Conservation (phyloP, 1,140 invertebrate species). For the Anoplolepis gracilipes region DNA sequence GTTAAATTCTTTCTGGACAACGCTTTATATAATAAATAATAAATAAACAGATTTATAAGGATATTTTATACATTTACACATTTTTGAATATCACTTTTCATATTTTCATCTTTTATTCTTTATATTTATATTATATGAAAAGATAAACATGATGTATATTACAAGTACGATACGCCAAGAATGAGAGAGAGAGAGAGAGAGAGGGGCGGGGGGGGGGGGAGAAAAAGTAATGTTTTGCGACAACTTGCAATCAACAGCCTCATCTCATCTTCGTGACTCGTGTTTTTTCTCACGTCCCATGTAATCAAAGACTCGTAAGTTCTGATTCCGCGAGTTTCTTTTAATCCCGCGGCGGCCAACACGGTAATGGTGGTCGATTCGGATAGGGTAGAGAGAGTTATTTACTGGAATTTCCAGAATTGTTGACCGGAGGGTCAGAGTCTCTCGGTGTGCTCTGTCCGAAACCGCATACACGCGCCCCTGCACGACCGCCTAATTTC, state of each 20-base stretch:
- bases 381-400: conserved; percentile 63
- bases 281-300: not conserved
- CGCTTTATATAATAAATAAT: conserved; percentile 15
- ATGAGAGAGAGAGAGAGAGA: no score
- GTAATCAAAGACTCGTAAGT: conserved; percentile 36
- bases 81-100: not conserved
- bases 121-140: conserved; percentile 8
- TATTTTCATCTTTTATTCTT: not conserved
- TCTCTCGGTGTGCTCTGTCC: conserved; percentile 36
- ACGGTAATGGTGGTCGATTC: conserved; percentile 42
- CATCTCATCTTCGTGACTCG: not conserved
- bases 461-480: conserved; percentile 59
- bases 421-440: conserved; percentile 65
- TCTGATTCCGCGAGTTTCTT: not conserved
- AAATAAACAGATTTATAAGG: conserved; percentile 27
- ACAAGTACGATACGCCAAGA: not conserved
- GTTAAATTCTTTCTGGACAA: conserved; percentile 20
- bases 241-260: not conserved
- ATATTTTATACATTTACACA: not conserved
- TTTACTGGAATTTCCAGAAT: conserved; percentile 71
- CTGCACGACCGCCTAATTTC: conserved; percentile 67
- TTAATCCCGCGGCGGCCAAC: conserved; percentile 10
- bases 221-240: not conserved
- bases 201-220: no score
- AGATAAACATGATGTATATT: not conserved